phyloP scores from a whole-genome alignment of 2,888 invertebrate species.

The Fabriciana adippe region DNA sequence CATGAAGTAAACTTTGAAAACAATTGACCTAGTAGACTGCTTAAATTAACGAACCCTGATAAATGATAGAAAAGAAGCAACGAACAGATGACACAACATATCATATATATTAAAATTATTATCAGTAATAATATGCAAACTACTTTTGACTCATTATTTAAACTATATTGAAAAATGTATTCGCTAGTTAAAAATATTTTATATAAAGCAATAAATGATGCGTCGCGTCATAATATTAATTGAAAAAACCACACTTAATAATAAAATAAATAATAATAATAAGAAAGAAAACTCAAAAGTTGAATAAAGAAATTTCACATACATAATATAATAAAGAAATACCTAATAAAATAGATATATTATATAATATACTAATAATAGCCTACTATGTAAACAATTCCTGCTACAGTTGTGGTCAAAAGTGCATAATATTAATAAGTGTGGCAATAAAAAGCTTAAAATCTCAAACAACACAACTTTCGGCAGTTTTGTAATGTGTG shows the following conservation, averaged over 20 bases:
- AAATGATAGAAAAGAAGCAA: conserved; percentile 11
- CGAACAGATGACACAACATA: background rate
- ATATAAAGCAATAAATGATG: background rate
- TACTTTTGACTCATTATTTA: no score
- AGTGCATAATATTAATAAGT: conserved; percentile 24
- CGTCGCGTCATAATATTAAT: background rate
- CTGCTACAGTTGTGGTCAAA: background rate
- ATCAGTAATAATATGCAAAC: background rate
- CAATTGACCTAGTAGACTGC: conserved; percentile 52
- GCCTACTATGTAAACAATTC: background rate
- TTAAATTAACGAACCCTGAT: conserved; percentile 33
- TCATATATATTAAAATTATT: background rate
- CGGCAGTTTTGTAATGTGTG: conserved; percentile 13
- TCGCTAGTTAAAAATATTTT: no score
- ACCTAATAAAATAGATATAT: background rate
- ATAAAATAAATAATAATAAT: no score
- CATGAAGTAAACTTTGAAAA: conserved; percentile 40
- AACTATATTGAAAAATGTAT: no score
- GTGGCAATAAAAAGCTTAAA: conserved; percentile 13
- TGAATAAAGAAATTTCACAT: background rate
- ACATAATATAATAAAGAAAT: background rate
- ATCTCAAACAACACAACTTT: background rate
- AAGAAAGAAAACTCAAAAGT: background rate
- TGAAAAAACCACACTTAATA: conserved; percentile 1
- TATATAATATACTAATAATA: no score